Evolutionary conservation across 2,113 vertebrate genomes (phyloP), one percentile per base, ranked within the genome.

Genomic region (Sardina pilchardus): DNA sequence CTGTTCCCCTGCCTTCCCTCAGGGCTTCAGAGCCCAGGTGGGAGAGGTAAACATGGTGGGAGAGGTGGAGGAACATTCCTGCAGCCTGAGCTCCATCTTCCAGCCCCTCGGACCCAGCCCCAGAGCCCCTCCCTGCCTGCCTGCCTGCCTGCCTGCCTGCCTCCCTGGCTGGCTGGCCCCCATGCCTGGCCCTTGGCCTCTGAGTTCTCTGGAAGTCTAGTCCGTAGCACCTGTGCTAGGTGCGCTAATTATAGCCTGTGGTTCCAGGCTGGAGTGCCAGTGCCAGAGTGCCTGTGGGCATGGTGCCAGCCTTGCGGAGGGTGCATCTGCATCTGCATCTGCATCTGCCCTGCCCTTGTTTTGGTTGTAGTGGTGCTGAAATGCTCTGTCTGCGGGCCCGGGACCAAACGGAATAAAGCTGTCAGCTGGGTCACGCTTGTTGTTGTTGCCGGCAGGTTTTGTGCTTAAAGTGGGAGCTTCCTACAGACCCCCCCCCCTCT

Each of bases 21-120:
- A 63, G 56, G 6, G 56, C 56, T 6, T 84, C 30, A 50, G 75
- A 63, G 59, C 80, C 87, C 87, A 86, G 87, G 85, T 84, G 82
- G 81, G 82, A 50, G 26, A 4, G 56, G 19, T 82, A 82, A 83
- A 83, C 82, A 88, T 43, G 43, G 4, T 21, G 50, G 42, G 17
- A 12, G 81, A 6, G 47, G 84, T 4, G 56, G 87, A 67, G 59
- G n/a, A 43, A 12, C 84, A 85, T 85, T 88, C 87, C 87, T 81
- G 30, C 44, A 50, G n/a, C 43, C 86, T 43, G 34, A 39, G 50
- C 50, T 53, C 17, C 50, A 8, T 1, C 12, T 45, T 30, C 45
- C 71, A 26, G 53, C 56, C 63, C 19, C 63, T 71, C 36, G 34
- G 21, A 24, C 81, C 44, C 81, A 26, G 14, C 16, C 81, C 81